Evolutionary conservation across 1,140 invertebrate species (phyloP).

Genomic region (Nebria ingens): DNA sequence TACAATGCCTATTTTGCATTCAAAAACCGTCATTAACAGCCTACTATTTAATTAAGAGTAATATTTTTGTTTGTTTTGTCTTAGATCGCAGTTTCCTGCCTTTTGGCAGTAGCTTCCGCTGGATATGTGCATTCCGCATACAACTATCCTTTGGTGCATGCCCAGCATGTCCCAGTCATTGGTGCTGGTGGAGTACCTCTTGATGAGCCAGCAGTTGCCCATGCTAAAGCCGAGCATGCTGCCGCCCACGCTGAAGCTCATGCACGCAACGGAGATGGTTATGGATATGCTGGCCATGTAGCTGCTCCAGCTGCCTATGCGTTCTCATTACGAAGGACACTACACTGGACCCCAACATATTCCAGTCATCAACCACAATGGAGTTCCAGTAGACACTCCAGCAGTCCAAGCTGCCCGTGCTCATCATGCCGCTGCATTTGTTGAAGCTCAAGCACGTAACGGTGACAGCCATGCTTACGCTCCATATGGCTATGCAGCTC

Average conservation of each 20-base stretch:
- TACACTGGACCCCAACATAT: constrained; percentile 19
- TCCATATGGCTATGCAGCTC: constrained; percentile 10
- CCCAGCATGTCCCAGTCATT: constrained; percentile 19
- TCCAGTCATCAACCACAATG: constrained; percentile 26
- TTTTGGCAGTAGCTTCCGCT: constrained; percentile 21
- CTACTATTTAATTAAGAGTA: no score
- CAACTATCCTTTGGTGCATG: constrained; percentile 14
- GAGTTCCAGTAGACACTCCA: constrained; percentile 23
- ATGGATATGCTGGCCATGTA: neutral
- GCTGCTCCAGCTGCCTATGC: neutral
- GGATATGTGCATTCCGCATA: constrained; percentile 48
- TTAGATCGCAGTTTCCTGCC: constrained; percentile 27
- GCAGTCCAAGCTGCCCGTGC: constrained; percentile 37
- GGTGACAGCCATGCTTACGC: constrained; percentile 13
- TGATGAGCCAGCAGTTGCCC: constrained; percentile 38
- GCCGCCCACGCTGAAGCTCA: constrained; percentile 39
- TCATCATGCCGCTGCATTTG: constrained; percentile 44
- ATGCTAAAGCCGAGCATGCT: constrained; percentile 17
- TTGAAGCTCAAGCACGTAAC: constrained; percentile 37
- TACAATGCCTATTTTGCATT: no score
- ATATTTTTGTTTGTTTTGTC: no score
- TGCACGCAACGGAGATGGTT: constrained; percentile 27
- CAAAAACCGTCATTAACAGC: no score
- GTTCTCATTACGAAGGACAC: constrained; percentile 15
- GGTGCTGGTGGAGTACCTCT: constrained; percentile 22